Percentiles rank a stretch among this genome's conserved stretches.
These are phyloP conservation scores for Motacilla alba DNA, from an alignment of 2,113 vertebrate genomes.

Conservation along the genomic window DNA sequence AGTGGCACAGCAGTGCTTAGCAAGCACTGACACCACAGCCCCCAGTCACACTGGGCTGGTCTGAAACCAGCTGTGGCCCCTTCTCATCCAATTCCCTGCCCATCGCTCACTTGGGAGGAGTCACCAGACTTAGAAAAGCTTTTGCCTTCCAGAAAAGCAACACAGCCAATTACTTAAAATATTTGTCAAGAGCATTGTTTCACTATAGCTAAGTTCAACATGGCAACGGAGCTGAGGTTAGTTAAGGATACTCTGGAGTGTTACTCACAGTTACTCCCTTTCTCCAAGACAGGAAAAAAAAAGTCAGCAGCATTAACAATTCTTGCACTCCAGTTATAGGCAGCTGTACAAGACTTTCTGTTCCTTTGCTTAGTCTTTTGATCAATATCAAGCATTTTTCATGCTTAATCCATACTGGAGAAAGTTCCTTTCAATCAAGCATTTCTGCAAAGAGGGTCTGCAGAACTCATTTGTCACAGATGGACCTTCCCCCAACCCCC, in stretches of 20 bases:
- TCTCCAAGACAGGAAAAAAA: not conserved
- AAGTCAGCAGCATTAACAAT: not conserved
- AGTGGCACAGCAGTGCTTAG: not conserved
- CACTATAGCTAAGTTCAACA: slow-evolving; percentile 22
- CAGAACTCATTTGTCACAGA: not conserved
- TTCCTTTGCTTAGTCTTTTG: slow-evolving; percentile 9
- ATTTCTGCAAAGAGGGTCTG: not conserved
- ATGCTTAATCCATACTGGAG: not conserved
- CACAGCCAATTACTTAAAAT: slow-evolving; percentile 11
- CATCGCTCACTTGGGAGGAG: not conserved
- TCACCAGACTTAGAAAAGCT: slow-evolving; percentile 13
- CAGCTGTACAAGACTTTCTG: not conserved
- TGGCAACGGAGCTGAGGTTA: slow-evolving; percentile 44
- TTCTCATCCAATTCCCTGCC: not conserved
- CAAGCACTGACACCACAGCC: not conserved
- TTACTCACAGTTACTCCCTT: slow-evolving; percentile 26
- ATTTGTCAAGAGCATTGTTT: slow-evolving; percentile 43
- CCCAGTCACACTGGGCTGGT: not conserved
- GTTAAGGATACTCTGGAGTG: slow-evolving; percentile 9
- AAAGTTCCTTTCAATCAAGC: not conserved
- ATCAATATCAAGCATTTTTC: not conserved
- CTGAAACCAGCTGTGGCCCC: not conserved
- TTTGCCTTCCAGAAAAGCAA: slow-evolving; percentile 10
- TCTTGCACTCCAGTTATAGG: not conserved
- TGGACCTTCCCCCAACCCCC: not conserved